Base-by-base conservation (phyloP, 2,113 vertebrate species). In the Neolamprologus sp. region DNA sequence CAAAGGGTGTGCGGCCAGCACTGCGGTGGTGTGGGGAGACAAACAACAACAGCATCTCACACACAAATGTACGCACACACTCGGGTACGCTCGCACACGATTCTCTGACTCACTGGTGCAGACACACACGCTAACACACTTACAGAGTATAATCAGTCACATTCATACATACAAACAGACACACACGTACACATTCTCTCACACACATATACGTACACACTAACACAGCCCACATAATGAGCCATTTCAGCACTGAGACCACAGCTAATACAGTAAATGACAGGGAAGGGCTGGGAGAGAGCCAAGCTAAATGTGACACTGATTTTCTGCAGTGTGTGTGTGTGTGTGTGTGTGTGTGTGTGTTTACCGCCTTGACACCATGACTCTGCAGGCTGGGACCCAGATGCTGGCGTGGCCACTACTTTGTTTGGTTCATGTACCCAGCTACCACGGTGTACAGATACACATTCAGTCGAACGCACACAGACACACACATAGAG, bases 231-330 rank as follows among this genome's bases (percentile, higher is more conserved):
- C 94, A 93, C 94, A 94, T 95, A 94, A 94, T 94, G 88, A 90
- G 85, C 90, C 92, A 93, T 95, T 93, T 95, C 94, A 95, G 94
- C 94, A 94, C 94, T 19, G 51, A 91, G 92, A 95, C 95, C 94
- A 95, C 95, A 95, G 92, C 95, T 95, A 95, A 95, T 95, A 92
- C 93, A 92, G 91, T 91, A 92, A 95, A 95, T 95, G 93, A 95
- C 90, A 95, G 93, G 86, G 94, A 16, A 91, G 90, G 80, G 87
- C 89, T 93, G 92, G 87, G 92, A 89, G 33, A 87, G 65, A 71
- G 91, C 88, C 89, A 91, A 86, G 79, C 90, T 93, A 93, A 95
- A 94, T 93, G 93, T 87, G 90, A 92, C 94, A 91, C 91, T 91
- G 91, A 93, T 95, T 94, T 92, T 92, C 90, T 93, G 65, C 42